Evolutionary conservation across 2,797 vertebrate species (phyloP), one percentile per base, ranked within the genome.

Genomic region (Phoeniculus purpureus): DNA sequence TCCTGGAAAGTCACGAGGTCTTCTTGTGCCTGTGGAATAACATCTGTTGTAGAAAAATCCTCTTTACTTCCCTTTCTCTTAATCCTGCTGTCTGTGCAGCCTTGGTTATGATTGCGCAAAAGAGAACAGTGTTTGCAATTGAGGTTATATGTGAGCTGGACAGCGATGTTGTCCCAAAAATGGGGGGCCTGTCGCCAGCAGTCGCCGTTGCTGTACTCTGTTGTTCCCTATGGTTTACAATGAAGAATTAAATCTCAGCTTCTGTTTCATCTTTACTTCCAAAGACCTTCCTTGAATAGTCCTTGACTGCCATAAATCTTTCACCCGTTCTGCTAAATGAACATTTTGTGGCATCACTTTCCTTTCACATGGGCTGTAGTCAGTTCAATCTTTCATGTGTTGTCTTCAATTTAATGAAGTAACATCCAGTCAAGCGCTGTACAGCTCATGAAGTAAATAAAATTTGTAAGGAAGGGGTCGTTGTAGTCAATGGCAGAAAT

Each of bases 381-480:
- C 59, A 62, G 40, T 85, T 91, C 34, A 73, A 50, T 32, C 22
- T 91, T 90, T 87, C 32, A 82, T 59, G 34, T 12, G 75, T 15
- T 52, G 20, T 90, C 75, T 80, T 75, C 64, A 66, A 17, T 74
- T 82, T 81, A 87, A 87, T 54, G 29, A 65, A 86, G 40, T 43
- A 85, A 60, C 45, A 82, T 34, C 29, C 27, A 68, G 20, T 80
- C 65, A 66, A 80, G 61, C 50, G 9, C 29, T 72, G 68, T 80
- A 55, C 37, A 82, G 45, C 25, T 83, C 50, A 77, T 47, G 48
- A 89, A 75, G 40, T 74, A 89, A 93, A 85, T 87, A 83, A 84
- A 79, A 68, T 45, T 16, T 90, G 6, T 77, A 62, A 73, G 25
- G 82, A 89, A 73, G 15, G 5, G 31, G 54, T 78, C 9, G 16